These are phyloP conservation scores for Gambusia affinis DNA, from an alignment of 2,113 vertebrate species.

Conservation along the genomic window DNA sequence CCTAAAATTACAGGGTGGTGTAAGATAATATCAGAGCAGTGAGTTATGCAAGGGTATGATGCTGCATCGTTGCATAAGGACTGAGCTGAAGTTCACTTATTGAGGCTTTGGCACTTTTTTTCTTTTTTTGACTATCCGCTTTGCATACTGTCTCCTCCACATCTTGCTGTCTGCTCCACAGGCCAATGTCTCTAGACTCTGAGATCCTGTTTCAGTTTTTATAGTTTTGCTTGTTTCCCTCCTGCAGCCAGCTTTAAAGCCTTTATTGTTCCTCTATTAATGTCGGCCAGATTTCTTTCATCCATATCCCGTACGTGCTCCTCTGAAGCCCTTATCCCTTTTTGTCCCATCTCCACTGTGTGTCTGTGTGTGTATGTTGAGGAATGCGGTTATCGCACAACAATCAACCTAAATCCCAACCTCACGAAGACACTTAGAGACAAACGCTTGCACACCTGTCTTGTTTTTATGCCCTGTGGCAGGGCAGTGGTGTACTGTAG, in stretches of 20 bases:
- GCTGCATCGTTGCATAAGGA: conserved; percentile 33
- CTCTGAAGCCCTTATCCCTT: conserved; percentile 13
- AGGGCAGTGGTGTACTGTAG: conserved; percentile 41
- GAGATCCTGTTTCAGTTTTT: conserved; percentile 18
- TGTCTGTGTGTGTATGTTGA: neutral
- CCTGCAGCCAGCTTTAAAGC: conserved; percentile 28
- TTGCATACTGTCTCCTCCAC: conserved; percentile 28
- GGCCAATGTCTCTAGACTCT: conserved; percentile 33
- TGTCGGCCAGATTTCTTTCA: conserved; percentile 20
- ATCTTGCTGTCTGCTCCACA: conserved; percentile 14
- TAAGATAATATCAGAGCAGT: conserved; percentile 15
- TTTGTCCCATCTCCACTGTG: conserved; percentile 21
- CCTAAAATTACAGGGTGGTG: conserved; percentile 6
- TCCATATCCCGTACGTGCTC: conserved; percentile 30
- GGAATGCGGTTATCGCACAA: conserved; percentile 28
- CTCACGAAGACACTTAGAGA: conserved; percentile 25
- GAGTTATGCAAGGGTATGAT: conserved; percentile 2
- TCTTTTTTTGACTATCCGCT: neutral
- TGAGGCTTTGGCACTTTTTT: neutral
- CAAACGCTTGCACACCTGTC: conserved; percentile 42
- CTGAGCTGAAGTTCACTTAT: conserved; percentile 41
- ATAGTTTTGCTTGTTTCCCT: conserved; percentile 9
- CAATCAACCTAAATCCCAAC: conserved; percentile 4
- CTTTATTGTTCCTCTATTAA: conserved; percentile 2
- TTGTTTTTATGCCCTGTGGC: conserved; percentile 47